Percentiles rank a stretch among this genome's conserved stretches.
These are phyloP conservation scores for Lithophane socia DNA, from an alignment of 2,888 invertebrate genomes.

Conservation along the genomic window DNA sequence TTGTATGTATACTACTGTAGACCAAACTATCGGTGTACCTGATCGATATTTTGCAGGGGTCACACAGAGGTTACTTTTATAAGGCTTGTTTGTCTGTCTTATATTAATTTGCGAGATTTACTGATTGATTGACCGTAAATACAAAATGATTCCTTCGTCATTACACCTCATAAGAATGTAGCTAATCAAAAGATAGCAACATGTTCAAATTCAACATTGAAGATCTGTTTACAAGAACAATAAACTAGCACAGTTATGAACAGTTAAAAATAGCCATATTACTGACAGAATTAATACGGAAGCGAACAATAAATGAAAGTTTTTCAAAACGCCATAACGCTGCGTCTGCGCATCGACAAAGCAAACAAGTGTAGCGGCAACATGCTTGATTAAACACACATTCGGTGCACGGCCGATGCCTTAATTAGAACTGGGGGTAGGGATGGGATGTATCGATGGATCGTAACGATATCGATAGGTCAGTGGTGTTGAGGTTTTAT, in stretches of 20 bases:
- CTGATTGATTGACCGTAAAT: background rate
- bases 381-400: slow-evolving; percentile 88
- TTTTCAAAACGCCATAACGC: slow-evolving; percentile 53
- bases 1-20: background rate
- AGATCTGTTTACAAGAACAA: slow-evolving; percentile 37
- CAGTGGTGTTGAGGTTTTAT: background rate
- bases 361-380: slow-evolving; percentile 83
- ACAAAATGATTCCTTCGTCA: background rate
- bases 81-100: background rate
- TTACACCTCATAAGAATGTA: background rate
- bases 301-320: slow-evolving; percentile 55
- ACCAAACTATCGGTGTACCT: background rate
- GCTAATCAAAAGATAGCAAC: slow-evolving; percentile 18
- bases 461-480: slow-evolving; percentile 21
- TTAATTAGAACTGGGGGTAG: slow-evolving; percentile 84
- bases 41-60: background rate
- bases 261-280: slow-evolving; percentile 32
- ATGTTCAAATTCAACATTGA: slow-evolving; percentile 7
- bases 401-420: slow-evolving; percentile 88
- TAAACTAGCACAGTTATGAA: slow-evolving; percentile 9
- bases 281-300: slow-evolving; percentile 53
- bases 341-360: slow-evolving; percentile 80
- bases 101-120: background rate
- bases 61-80: background rate
- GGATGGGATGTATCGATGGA: slow-evolving; percentile 36